Evolutionary conservation across 2,797 vertebrate species (phyloP).

Genomic region (Aldrovandia affinis): DNA sequence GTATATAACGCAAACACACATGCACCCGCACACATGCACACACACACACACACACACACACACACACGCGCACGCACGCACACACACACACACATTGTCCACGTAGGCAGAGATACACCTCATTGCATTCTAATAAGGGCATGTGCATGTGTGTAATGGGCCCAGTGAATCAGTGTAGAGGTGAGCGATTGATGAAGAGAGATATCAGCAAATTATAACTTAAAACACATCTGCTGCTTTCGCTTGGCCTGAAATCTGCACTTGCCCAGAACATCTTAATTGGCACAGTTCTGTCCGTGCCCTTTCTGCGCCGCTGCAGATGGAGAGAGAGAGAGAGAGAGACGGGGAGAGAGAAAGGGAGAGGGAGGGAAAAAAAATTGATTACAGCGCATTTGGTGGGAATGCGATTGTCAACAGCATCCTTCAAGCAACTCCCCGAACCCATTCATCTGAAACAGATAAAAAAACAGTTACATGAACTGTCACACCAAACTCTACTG

Average conservation of each 20-base stretch:
- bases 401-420: conserved; percentile 77
- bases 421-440: conserved; percentile 70
- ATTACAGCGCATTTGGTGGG: conserved; percentile 66
- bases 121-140: not conserved
- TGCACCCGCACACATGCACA: not conserved
- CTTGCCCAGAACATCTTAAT: conserved; percentile 58
- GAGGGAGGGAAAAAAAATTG: conserved; percentile 57
- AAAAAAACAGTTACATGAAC: conserved; percentile 82
- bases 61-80: not conserved
- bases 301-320: conserved; percentile 36
- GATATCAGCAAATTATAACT: conserved; percentile 57
- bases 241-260: conserved; percentile 50
- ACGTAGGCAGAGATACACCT: not conserved
- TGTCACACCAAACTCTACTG: conserved; percentile 83
- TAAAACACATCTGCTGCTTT: conserved; percentile 35
- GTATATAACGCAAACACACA: not conserved
- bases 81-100: not conserved
- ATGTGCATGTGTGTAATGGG: not conserved
- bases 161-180: not conserved
- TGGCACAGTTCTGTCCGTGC: conserved; percentile 49
- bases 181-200: conserved; percentile 48
- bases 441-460: conserved; percentile 80
- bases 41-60: not conserved
- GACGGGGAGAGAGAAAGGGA: conserved; percentile 35
- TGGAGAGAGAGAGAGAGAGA: conserved; percentile 23